Conservation (phyloP, 2,113 vertebrate genomes). For the Tupaia tana region DNA sequence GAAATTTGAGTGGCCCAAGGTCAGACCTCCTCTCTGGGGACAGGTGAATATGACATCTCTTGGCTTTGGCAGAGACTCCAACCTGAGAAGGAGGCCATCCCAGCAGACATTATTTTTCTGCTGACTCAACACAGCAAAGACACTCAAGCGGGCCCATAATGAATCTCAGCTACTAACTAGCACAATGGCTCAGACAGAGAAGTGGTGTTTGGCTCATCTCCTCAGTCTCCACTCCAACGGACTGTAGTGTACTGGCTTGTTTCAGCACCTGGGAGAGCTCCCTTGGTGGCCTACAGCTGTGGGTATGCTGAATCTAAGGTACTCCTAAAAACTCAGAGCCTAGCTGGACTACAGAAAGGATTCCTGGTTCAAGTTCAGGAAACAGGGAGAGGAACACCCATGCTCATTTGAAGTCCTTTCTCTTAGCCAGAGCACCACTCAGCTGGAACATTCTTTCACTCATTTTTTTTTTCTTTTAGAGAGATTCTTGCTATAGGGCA, state of each 20-base stretch:
- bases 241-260: background rate
- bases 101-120: background rate
- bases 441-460: background rate
- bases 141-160: background rate
- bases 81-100: background rate
- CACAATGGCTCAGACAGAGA: background rate
- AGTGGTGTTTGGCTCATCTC: background rate
- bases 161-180: background rate
- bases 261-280: background rate
- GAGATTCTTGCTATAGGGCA: no score
- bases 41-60: background rate
- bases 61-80: background rate
- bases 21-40: background rate
- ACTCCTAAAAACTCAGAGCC: background rate
- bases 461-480: background rate
- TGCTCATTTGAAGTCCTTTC: background rate
- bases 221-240: background rate
- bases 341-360: background rate
- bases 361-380: background rate
- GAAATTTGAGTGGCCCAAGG: background rate
- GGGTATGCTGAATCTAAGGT: fast-evolving
- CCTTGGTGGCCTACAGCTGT: fast-evolving
- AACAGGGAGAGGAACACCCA: background rate
- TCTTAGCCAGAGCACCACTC: background rate
- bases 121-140: background rate